Percentiles rank a stretch among this genome's conserved stretches.
Evolutionary conservation across 1,140 invertebrate species (phyloP).

Genomic region (Sycophila sp.): DNA sequence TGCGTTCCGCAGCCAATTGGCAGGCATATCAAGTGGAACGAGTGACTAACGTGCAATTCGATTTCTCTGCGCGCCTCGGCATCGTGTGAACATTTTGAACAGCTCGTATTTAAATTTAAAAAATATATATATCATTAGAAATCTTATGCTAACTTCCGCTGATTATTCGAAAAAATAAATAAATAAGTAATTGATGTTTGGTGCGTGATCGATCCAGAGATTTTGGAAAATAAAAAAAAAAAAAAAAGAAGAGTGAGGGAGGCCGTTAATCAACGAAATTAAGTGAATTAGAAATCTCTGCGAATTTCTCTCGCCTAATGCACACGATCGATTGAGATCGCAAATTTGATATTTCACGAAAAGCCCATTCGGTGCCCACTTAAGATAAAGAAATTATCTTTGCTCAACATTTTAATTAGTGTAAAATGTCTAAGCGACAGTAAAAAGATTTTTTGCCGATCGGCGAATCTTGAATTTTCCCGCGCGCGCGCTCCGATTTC

Average conservation of each 20-base stretch:
- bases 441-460: neutral
- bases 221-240: neutral
- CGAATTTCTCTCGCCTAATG: neutral
- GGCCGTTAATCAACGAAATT: neutral
- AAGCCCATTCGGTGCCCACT: too few species aligned
- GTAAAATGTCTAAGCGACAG: neutral
- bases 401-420: neutral
- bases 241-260: too few species aligned
- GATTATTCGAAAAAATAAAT: too few species aligned
- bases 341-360: neutral
- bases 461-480: neutral
- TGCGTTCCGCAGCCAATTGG: neutral
- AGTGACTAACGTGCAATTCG: too few species aligned
- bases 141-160: too few species aligned
- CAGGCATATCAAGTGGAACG: too few species aligned
- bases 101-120: too few species aligned
- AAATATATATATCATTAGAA: too few species aligned
- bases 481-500: neutral
- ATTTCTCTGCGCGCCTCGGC: constrained; percentile 7
- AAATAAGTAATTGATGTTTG: too few species aligned
- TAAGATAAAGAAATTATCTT: neutral
- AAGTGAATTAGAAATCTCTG: neutral
- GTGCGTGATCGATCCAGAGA: neutral
- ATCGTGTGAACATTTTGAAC: too few species aligned
- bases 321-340: neutral